These are phyloP conservation scores for Phymastichus coffea DNA, from an alignment of 1,140 invertebrate species.

Conservation along the genomic window DNA sequence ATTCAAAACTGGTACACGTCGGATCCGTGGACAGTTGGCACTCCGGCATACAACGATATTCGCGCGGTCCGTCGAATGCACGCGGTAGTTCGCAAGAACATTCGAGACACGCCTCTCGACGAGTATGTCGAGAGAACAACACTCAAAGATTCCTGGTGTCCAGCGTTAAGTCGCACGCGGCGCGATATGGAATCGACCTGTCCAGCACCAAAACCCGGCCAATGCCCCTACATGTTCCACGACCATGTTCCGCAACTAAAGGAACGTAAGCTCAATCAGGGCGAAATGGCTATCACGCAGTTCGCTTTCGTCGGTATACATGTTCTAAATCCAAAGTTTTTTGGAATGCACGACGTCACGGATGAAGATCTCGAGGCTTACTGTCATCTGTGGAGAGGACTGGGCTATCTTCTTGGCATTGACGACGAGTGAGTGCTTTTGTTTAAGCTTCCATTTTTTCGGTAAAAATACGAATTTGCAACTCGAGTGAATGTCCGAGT, in stretches of 20 bases:
- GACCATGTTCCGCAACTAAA: conserved; percentile 55
- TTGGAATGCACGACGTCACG: conserved; percentile 61
- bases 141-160: conserved; percentile 56
- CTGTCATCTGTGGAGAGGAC: conserved; percentile 76
- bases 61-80: conserved; percentile 55
- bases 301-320: conserved; percentile 78
- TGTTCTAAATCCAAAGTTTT: conserved; percentile 62
- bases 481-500: not conserved
- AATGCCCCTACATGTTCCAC: conserved; percentile 48
- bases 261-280: conserved; percentile 59
- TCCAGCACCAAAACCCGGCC: conserved; percentile 29
- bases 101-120: conserved; percentile 31
- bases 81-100: conserved; percentile 38
- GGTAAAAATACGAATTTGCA: not conserved
- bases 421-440: conserved; percentile 65
- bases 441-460: not conserved
- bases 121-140: conserved; percentile 31
- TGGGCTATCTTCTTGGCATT: conserved; percentile 77
- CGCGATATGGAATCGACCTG: conserved; percentile 35
- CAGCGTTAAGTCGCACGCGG: conserved; percentile 27
- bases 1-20: conserved; percentile 58
- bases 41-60: conserved; percentile 51
- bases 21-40: conserved; percentile 52
- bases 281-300: conserved; percentile 76
- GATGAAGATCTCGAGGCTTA: conserved; percentile 70